Conservation (phyloP, 2,888 invertebrate species). For the Patella caerulea region DNA sequence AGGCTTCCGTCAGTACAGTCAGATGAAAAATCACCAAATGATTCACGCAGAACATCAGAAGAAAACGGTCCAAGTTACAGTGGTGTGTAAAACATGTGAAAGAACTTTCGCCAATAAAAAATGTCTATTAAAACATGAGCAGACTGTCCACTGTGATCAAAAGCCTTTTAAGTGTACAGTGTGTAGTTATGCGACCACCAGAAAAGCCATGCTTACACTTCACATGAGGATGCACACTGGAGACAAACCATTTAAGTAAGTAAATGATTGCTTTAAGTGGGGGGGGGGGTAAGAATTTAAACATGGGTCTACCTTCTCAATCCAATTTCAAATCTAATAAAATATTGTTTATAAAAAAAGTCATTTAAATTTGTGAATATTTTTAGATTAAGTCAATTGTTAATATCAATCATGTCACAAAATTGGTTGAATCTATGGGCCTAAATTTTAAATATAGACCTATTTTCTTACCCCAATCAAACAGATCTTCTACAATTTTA, state of each 20-base stretch:
- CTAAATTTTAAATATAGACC: too few species aligned
- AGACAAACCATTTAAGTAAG: conserved; percentile 80
- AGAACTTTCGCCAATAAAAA: conserved; percentile 76
- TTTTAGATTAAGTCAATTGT: too few species aligned
- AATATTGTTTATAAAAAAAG: too few species aligned
- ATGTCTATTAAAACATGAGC: conserved; percentile 68
- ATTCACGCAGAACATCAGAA: conserved; percentile 29
- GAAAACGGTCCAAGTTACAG: conserved; percentile 14
- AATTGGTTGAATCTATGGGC: too few species aligned
- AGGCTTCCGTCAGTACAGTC: conserved; percentile 84
- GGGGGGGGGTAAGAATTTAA: too few species aligned
- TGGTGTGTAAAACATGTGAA: conserved; percentile 72
- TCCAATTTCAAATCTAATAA: too few species aligned
- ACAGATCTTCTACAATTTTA: too few species aligned
- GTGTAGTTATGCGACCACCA: conserved; percentile 80
- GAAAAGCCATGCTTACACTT: conserved; percentile 78
- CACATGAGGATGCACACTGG: conserved; percentile 83
- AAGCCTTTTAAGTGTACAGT: conserved; percentile 79
- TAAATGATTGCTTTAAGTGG: conserved; percentile 1
- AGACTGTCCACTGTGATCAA: conserved; percentile 78
- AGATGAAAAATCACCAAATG: conserved; percentile 82
- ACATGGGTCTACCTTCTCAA: too few species aligned
- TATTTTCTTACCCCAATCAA: too few species aligned
- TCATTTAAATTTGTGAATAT: too few species aligned
- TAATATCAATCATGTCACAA: too few species aligned